Base-by-base conservation (phyloP, 2,888 invertebrate species). In the Leucophenga montana region DNA sequence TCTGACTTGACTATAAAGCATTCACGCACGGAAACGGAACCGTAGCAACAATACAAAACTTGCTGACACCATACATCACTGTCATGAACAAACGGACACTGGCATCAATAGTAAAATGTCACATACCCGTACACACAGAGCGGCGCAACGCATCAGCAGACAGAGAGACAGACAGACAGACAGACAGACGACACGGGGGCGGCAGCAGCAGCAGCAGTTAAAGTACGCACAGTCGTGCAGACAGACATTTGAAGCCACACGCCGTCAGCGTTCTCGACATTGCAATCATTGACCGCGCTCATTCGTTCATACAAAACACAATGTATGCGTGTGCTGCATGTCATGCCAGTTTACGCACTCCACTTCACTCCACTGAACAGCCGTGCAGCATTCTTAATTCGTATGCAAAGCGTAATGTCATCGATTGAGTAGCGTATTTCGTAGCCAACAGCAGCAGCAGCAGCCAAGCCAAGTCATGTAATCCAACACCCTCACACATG, bases 391-490 rank as follows among this genome's bases (percentile, higher is more conserved):
- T 73, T 70, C 77, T 80, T 78, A 84, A 81, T 82, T 82, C 77
- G 83, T 81, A 82, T 82, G 83, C 82, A 82, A 82, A 84, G 80
- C 76, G 82, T 75, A 73, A 61, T 68, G 74, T 48, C 62, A 64
- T 64, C 74, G 74, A 71, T 66, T 65, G 70, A 57, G n/a, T n/a
- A n/a, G 50, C 50, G 61, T 68, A 70, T 73, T 65, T 56, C 48
- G 33, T 69, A 67, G 48, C 13, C 67, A 48, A 31, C 50, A 16
- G 27, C 62, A 39, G 18, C n/a, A 39, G 8, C 57, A 44, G 61
- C 56, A 68, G 54, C 31, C 53, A 39, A 68, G 54, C 31, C 53
- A 39, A 48, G 70, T 62, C 71, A 46, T 64, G 62, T 18, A 46
- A 14, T 9, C 56, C 27, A 59, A 61, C 61, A 46, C 68, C 54